Percentiles rank a stretch among this genome's conserved stretches.
Evolutionary conservation across 2,888 invertebrate genomes (phyloP).

Genomic region (Acleris holmiana): DNA sequence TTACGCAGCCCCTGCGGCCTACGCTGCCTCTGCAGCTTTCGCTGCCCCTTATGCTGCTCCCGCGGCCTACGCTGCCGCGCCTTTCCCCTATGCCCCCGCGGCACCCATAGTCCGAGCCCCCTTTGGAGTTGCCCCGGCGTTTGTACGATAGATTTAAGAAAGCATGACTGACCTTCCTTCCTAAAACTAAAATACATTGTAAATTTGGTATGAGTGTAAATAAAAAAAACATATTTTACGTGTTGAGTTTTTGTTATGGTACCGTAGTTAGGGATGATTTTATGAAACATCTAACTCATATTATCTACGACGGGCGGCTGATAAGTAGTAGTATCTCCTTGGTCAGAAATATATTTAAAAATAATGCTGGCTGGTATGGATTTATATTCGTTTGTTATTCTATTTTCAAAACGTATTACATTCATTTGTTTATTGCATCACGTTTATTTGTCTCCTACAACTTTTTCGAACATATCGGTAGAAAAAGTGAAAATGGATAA

Average conservation of each 20-base stretch:
- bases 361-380: too few species aligned
- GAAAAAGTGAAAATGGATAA: too few species aligned
- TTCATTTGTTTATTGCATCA: too few species aligned
- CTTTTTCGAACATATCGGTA: too few species aligned
- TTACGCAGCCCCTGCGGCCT: slow-evolving; percentile 40
- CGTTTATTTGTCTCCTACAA: too few species aligned
- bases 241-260: background rate
- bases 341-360: too few species aligned
- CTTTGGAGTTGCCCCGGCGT: slow-evolving; percentile 68
- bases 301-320: too few species aligned
- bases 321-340: too few species aligned
- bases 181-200: slow-evolving; percentile 48
- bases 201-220: slow-evolving; percentile 7
- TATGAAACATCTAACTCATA: too few species aligned
- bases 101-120: slow-evolving; percentile 61
- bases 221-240: slow-evolving; percentile 3
- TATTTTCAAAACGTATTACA: too few species aligned
- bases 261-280: too few species aligned
- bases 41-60: slow-evolving; percentile 46
- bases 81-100: slow-evolving; percentile 51
- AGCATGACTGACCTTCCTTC: slow-evolving; percentile 70
- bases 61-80: slow-evolving; percentile 48
- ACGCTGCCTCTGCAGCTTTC: slow-evolving; percentile 44
- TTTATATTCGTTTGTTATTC: too few species aligned
- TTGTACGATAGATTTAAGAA: slow-evolving; percentile 76